Conservation (phyloP, 2,113 vertebrate species). For the Lepisosteus osseus region DNA sequence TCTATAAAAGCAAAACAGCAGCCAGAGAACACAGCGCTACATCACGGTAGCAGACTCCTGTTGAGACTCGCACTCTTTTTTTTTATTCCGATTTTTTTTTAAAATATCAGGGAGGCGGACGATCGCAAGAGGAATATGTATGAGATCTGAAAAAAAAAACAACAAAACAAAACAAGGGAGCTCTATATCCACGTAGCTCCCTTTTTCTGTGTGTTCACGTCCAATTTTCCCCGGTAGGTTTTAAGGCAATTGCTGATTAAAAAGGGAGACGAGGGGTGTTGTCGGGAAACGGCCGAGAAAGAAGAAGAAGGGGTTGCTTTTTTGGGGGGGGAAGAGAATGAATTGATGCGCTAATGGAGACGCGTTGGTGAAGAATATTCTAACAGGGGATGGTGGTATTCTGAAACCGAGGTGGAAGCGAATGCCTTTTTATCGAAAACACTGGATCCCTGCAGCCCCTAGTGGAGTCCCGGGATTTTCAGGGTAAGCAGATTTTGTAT, state of each 20-base stretch:
- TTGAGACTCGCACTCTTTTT: too few relatives aligned
- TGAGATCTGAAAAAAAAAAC: constrained; percentile 21
- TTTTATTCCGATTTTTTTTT: background rate
- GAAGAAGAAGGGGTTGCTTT: constrained; percentile 10
- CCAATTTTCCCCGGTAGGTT: too few relatives aligned
- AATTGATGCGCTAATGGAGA: constrained; percentile 21
- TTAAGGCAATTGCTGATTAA: constrained; percentile 15
- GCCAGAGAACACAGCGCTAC: too few relatives aligned
- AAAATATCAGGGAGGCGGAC: constrained; percentile 12
- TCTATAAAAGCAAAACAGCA: too few relatives aligned
- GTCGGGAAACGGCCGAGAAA: constrained; percentile 8
- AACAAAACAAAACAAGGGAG: constrained; percentile 14
- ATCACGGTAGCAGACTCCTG: too few relatives aligned
- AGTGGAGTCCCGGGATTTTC: constrained; percentile 22
- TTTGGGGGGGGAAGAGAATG: constrained; percentile 20
- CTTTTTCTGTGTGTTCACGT: background rate
- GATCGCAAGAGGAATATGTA: constrained; percentile 14
- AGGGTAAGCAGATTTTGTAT: constrained; percentile 31
- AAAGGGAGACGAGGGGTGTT: constrained; percentile 35
- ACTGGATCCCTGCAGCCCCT: constrained; percentile 37
- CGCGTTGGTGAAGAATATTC: constrained; percentile 7
- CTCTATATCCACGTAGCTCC: constrained; percentile 19
- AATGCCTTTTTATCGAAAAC: constrained; percentile 19
- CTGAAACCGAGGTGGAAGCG: constrained; percentile 29
- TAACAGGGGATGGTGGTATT: constrained; percentile 24